These are phyloP conservation scores for Scylla paramamosain DNA, from an alignment of 1,140 invertebrate genomes.

Conservation along the genomic window DNA sequence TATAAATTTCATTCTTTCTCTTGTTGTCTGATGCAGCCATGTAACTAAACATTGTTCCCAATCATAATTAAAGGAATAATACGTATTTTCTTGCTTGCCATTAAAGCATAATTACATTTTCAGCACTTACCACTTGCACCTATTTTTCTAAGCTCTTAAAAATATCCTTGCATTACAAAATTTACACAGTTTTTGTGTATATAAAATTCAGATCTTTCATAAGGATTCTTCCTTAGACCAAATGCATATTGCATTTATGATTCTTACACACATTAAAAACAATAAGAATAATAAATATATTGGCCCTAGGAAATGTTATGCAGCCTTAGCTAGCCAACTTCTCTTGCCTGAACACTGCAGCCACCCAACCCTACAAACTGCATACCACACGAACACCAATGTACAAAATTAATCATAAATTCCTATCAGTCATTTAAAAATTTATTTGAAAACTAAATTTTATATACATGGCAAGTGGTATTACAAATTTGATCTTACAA, in stretches of 20 bases:
- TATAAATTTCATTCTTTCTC: not conserved
- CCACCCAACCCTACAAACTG: slow-evolving; percentile 51
- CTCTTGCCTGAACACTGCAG: not conserved
- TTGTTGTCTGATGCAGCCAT: not conserved
- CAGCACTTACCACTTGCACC: not conserved
- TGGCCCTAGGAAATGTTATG: too few relatives aligned
- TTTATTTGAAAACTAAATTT: slow-evolving; percentile 68
- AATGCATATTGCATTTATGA: too few relatives aligned
- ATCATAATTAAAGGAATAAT: too few relatives aligned
- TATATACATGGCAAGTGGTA: slow-evolving; percentile 72
- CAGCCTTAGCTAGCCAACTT: too few relatives aligned
- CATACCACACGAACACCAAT: slow-evolving; percentile 57
- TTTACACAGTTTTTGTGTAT: not conserved
- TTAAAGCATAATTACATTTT: not conserved
- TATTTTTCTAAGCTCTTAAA: too few relatives aligned
- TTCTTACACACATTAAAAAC: too few relatives aligned
- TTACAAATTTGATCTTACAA: slow-evolving; percentile 71
- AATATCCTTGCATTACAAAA: too few relatives aligned
- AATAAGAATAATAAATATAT: too few relatives aligned
- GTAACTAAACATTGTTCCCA: too few relatives aligned
- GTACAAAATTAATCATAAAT: slow-evolving; percentile 61
- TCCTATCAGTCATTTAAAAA: slow-evolving; percentile 63
- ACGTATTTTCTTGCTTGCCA: too few relatives aligned
- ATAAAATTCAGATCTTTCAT: not conserved
- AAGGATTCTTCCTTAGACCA: too few relatives aligned